Evolutionary conservation across 2,797 vertebrate species (phyloP), one percentile per base, ranked within the genome.

Genomic region (Brotula barbata): DNA sequence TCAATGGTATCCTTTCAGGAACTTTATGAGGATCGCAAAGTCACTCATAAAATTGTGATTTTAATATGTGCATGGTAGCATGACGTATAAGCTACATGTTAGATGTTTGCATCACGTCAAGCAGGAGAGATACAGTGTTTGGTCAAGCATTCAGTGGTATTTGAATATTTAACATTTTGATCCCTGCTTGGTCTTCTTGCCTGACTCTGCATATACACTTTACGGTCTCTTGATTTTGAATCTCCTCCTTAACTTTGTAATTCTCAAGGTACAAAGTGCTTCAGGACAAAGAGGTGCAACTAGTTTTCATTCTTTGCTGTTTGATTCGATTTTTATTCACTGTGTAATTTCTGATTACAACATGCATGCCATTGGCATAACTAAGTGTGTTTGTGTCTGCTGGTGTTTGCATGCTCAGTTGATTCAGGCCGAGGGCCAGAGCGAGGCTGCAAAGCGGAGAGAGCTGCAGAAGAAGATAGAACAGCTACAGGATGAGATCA

Each of bases 1-100:
- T 41, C 85, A 89, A 20, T 93, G 92, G 92, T 93, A 92, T 91
- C 89, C 85, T 90, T 85, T 61, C 33, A 31, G 2, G n/a, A 15
- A 4, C 12, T 14, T 2, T 33, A 6, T 31, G 1, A 40, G 9
- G 2, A 31, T 52, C 43, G 31, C 8, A 15, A 41, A 49, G 5
- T 14, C 3, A 21, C 0, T 11, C 23, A n/a, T n/a, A n/a, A n/a
- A n/a, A n/a, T n/a, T n/a, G 0, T 33, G n/a, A 25, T 16, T 25
- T 22, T 20, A 16, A 11, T n/a, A 15, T 13, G 9, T 14, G 34
- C 12, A 25, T 17, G 1, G 11, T 7, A 57, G 36, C 31, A 10
- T 16, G 1, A 61, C 14, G 21, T 52, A 28, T 28, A 28, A 28
- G 25, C 25, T 4, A 8, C 25, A 28, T 28, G 25, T 28, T 8